Conservation (phyloP, 2,113 vertebrate genomes). For the Hipposideros armiger region DNA sequence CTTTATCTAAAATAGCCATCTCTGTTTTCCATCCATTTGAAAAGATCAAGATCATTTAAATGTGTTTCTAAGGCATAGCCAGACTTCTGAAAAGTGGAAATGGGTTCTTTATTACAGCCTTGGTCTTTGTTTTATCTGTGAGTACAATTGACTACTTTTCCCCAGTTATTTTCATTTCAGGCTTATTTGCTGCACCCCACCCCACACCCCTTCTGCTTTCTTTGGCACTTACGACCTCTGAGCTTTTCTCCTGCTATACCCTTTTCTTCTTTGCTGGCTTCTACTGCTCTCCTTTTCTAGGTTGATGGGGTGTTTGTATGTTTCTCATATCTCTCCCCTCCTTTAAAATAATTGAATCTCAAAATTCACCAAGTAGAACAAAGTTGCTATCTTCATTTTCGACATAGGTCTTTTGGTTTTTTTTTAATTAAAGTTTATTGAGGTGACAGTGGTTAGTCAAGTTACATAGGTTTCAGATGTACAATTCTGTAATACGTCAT, state of each 20-base stretch:
- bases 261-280: background rate
- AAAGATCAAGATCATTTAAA: background rate
- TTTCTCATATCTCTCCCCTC: background rate
- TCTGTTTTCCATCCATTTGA: slow-evolving; percentile 37
- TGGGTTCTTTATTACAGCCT: background rate
- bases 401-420: background rate
- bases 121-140: slow-evolving; percentile 7
- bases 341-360: background rate
- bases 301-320: background rate
- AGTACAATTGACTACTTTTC: background rate
- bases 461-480: too few relatives aligned
- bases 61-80: slow-evolving; percentile 11
- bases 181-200: background rate
- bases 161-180: background rate
- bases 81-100: slow-evolving; percentile 49
- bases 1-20: slow-evolving; percentile 21
- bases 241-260: background rate
- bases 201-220: background rate
- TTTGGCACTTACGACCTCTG: background rate
- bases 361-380: background rate
- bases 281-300: background rate
- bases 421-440: too few relatives aligned
- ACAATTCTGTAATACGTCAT: too few relatives aligned
- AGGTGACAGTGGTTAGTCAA: too few relatives aligned
- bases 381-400: background rate